A percentile compares a stretch with the other conserved stretches of the same genome.
phyloP scores from a whole-genome alignment of 1,140 invertebrate species.

The Lerema accius region DNA sequence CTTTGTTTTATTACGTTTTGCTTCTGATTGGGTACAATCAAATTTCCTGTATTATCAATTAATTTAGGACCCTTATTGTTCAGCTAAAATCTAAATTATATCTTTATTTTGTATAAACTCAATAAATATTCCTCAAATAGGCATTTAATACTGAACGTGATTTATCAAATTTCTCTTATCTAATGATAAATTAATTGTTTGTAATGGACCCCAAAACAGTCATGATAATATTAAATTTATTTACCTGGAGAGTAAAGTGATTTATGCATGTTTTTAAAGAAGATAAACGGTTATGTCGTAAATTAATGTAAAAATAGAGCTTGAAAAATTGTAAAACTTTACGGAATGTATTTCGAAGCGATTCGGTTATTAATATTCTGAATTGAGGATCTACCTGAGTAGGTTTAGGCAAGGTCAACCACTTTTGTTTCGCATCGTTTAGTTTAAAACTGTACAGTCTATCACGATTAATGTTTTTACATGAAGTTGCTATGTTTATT shows the following conservation, averaged over 20 bases:
- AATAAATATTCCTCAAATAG: too few relatives aligned
- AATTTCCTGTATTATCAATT: too few relatives aligned
- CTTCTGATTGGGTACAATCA: too few relatives aligned
- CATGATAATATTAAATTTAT: neutral
- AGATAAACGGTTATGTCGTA: neutral
- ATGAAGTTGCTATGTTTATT: neutral
- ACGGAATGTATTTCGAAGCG: constrained; percentile 1
- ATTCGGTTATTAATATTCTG: constrained; percentile 6
- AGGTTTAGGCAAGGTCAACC: constrained; percentile 30
- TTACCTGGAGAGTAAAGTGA: neutral
- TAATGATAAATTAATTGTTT: neutral
- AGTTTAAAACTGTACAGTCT: constrained; percentile 6
- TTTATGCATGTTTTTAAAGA: neutral
- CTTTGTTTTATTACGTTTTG: too few relatives aligned
- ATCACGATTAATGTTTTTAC: neutral
- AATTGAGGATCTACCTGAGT: constrained; percentile 35
- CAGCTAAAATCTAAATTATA: too few relatives aligned
- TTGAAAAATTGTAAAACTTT: neutral
- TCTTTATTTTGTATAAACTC: too few relatives aligned
- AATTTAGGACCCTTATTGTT: too few relatives aligned
- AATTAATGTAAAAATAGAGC: constrained; percentile 15
- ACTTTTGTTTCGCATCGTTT: constrained; percentile 26
- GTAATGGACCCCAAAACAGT: neutral
- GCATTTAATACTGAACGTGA: neutral
- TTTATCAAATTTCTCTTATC: neutral